Percentiles rank a stretch among this genome's conserved stretches.
phyloP scores from a whole-genome alignment of 2,113 vertebrate species.

The Salvelinus fontinalis region DNA sequence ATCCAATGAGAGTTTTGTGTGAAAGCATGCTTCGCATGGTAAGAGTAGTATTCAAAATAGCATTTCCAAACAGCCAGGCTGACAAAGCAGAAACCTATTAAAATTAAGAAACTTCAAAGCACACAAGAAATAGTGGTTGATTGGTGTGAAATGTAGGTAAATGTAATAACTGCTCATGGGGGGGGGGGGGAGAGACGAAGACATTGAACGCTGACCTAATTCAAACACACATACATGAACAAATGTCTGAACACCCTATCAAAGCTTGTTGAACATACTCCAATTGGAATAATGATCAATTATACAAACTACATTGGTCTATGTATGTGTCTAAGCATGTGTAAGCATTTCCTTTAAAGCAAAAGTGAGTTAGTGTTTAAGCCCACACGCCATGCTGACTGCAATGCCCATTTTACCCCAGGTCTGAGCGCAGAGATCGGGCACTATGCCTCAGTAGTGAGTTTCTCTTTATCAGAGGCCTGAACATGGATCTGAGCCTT shows the following conservation, averaged over 20 bases:
- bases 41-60: conserved; percentile 11
- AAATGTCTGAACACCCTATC: neutral
- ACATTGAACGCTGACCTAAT: conserved; percentile 34
- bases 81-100: conserved; percentile 33
- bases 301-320: neutral
- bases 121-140: conserved; percentile 5
- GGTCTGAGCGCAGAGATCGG: conserved; percentile 80
- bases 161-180: conserved; percentile 31
- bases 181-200: neutral
- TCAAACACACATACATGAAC: conserved; percentile 47
- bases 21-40: conserved; percentile 58
- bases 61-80: conserved; percentile 38
- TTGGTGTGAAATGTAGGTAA: conserved; percentile 5
- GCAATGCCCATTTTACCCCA: conserved; percentile 84
- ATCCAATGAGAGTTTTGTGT: conserved; percentile 10
- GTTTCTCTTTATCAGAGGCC: conserved; percentile 98
- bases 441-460: conserved; percentile 95
- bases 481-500: conserved; percentile 99
- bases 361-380: conserved; percentile 73
- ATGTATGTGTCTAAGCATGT: conserved; percentile 45
- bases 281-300: conserved; percentile 5
- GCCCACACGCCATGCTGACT: conserved; percentile 78
- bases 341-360: conserved; percentile 29
- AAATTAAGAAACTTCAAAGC: conserved; percentile 41
- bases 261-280: neutral